Conservation (phyloP, 2,888 invertebrate species). For the Girardia tigrina region DNA sequence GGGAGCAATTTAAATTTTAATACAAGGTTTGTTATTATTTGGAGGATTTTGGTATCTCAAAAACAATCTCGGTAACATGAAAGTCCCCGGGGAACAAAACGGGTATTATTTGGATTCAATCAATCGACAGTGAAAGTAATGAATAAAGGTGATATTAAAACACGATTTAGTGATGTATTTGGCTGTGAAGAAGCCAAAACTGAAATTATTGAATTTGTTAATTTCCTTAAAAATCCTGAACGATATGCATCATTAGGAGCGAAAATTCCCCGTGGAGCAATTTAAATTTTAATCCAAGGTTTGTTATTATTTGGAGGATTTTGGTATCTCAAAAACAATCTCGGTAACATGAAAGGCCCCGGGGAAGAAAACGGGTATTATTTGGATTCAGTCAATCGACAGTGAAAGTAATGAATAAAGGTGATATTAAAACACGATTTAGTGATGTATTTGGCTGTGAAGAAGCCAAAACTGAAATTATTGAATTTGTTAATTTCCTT, state of each 20-base stretch:
- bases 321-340: too few species aligned
- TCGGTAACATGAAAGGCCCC: too few species aligned
- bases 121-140: constrained; percentile 91
- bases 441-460: constrained; percentile 97
- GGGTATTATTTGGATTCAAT: constrained; percentile 32
- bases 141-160: constrained; percentile 83
- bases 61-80: too few species aligned
- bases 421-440: constrained; percentile 80
- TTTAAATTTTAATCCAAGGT: too few species aligned
- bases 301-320: too few species aligned
- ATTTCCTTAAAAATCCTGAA: constrained; percentile 93
- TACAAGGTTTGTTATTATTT: too few species aligned
- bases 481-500: constrained; percentile 98
- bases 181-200: constrained; percentile 99
- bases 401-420: constrained; percentile 84
- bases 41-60: too few species aligned
- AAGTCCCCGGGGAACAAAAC: too few species aligned
- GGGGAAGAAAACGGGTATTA: too few species aligned
- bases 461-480: constrained; percentile 97
- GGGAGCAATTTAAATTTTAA: too few species aligned
- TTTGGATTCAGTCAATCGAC: constrained; percentile 61
- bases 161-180: constrained; percentile 83
- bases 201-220: constrained; percentile 99
- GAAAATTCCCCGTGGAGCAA: constrained; percentile 71
- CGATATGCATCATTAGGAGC: constrained; percentile 93